Evolutionary conservation across 2,113 vertebrate species (phyloP).

Genomic region (Taurulus bubalis): DNA sequence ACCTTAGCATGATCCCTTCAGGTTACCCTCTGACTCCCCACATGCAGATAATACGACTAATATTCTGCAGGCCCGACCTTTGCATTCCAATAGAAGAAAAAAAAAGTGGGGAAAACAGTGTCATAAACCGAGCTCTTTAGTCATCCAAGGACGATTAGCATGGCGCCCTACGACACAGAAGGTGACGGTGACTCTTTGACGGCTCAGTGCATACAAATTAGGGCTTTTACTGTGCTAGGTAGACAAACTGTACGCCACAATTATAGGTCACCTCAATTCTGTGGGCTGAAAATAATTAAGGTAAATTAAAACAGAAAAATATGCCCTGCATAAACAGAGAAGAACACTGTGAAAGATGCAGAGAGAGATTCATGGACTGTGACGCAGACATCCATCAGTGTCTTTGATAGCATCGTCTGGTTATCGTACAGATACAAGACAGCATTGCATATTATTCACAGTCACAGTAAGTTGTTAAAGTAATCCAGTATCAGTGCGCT

Average conservation of each 20-base stretch:
- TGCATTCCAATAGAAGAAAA: slow-evolving; percentile 52
- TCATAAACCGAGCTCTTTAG: slow-evolving; percentile 72
- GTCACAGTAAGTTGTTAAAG: slow-evolving; percentile 19
- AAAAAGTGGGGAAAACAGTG: slow-evolving; percentile 39
- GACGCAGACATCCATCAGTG: background rate
- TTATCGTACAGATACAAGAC: slow-evolving; percentile 26
- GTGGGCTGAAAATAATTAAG: slow-evolving; percentile 37
- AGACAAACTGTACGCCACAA: slow-evolving; percentile 48
- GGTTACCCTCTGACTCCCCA: slow-evolving; percentile 26
- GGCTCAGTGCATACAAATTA: slow-evolving; percentile 72
- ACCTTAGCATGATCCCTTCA: slow-evolving; percentile 38
- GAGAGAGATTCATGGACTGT: slow-evolving; percentile 12
- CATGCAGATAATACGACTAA: slow-evolving; percentile 57
- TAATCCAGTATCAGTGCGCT: slow-evolving; percentile 6
- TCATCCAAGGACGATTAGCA: slow-evolving; percentile 76
- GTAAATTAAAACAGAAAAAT: slow-evolving; percentile 28
- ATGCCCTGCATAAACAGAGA: slow-evolving; percentile 1
- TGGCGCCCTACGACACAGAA: slow-evolving; percentile 66
- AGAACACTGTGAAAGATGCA: background rate
- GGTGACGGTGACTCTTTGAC: slow-evolving; percentile 62
- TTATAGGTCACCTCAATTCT: slow-evolving; percentile 69
- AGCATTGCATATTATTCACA: background rate
- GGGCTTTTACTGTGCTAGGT: slow-evolving; percentile 29
- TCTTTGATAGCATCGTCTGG: slow-evolving; percentile 12
- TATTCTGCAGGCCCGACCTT: slow-evolving; percentile 74